Evolutionary conservation across 92 coral and sea anemone genomes (phyloP).

Genomic region (Porites rus): DNA sequence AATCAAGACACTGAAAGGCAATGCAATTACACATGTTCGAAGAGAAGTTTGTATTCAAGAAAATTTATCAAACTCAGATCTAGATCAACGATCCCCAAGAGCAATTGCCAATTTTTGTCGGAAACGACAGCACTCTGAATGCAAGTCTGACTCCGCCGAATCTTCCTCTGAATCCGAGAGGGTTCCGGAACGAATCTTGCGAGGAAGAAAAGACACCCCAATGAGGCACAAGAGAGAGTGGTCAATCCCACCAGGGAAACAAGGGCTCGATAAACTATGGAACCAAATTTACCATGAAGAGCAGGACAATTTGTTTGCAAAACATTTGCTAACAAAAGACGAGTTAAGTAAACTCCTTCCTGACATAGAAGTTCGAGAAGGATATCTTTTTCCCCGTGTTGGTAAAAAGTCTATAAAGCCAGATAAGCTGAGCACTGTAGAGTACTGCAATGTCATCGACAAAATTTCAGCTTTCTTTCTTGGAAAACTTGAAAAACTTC

Average conservation of each 20-base stretch:
- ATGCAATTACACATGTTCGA: background rate
- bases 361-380: too few species aligned
- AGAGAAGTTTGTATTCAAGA: background rate
- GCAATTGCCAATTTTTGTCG: too few species aligned
- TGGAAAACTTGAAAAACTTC: background rate
- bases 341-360: background rate
- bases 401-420: too few species aligned
- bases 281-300: background rate
- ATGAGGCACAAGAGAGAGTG: too few species aligned
- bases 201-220: too few species aligned
- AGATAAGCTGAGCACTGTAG: background rate
- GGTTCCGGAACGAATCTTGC: too few species aligned
- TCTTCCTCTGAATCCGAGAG: too few species aligned
- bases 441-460: background rate
- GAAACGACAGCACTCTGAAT: too few species aligned
- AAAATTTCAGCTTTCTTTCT: background rate
- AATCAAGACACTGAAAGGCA: background rate
- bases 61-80: background rate
- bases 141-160: rapidly evolving
- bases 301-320: background rate
- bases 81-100: too few species aligned
- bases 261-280: too few species aligned
- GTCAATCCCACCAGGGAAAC: too few species aligned
- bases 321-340: too few species aligned
- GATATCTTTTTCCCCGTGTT: background rate